Conservation (phyloP, 2,113 vertebrate species). For the Nannobrachium achirus region DNA sequence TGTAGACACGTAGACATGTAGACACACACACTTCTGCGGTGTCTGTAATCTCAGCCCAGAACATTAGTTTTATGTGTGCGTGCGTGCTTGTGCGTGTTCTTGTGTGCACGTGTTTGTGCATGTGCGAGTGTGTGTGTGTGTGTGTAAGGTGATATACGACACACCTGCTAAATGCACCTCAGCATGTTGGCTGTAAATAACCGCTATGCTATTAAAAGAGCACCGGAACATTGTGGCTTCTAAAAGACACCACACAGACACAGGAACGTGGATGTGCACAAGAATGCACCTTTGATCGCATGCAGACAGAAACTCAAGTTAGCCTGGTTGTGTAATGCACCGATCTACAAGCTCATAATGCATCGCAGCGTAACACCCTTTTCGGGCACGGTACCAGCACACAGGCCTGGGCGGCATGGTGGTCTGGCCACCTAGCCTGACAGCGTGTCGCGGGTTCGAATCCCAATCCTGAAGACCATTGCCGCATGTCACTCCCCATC, state of each 20-base stretch:
- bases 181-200: conserved; percentile 70
- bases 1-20: too few relatives aligned
- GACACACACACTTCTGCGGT: neutral
- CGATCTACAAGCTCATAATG: too few relatives aligned
- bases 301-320: conserved; percentile 24
- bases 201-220: conserved; percentile 51
- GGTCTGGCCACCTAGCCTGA: too few relatives aligned
- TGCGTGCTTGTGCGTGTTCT: neutral
- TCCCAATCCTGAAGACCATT: too few relatives aligned
- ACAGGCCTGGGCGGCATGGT: too few relatives aligned
- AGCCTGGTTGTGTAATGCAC: too few relatives aligned
- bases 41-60: neutral
- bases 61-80: neutral
- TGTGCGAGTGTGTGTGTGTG: conserved; percentile 6
- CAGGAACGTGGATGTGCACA: conserved; percentile 22
- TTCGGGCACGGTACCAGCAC: too few relatives aligned
- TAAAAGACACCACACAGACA: conserved; percentile 13
- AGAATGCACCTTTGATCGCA: conserved; percentile 23
- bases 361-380: too few relatives aligned
- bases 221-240: conserved; percentile 46
- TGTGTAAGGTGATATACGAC: conserved; percentile 55
- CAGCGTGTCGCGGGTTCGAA: too few relatives aligned
- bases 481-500: too few relatives aligned
- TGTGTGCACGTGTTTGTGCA: neutral
- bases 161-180: conserved; percentile 53